phyloP scores from a whole-genome alignment of 1,140 invertebrate genomes.

The Drosophila fuyamai region DNA sequence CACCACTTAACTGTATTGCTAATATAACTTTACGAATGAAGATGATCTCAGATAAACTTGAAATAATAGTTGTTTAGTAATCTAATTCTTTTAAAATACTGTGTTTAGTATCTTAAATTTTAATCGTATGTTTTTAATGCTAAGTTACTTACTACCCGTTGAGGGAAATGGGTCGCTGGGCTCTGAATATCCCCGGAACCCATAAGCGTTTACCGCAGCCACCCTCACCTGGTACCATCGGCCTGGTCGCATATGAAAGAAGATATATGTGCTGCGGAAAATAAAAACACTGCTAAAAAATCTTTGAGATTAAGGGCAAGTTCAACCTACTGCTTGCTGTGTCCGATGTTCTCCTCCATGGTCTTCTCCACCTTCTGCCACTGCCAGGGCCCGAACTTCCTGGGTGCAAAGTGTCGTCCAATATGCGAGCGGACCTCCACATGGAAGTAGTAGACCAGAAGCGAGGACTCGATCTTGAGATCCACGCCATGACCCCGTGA shows the following conservation, averaged over 20 bases:
- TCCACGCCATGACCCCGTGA: slow-evolving; percentile 77
- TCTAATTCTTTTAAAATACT: no score
- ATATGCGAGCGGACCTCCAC: slow-evolving; percentile 87
- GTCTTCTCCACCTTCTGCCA: slow-evolving; percentile 82
- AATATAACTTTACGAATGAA: no score
- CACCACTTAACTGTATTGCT: no score
- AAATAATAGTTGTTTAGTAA: no score
- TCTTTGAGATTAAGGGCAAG: neutral
- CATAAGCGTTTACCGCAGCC: slow-evolving; percentile 89
- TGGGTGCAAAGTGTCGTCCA: slow-evolving; percentile 85
- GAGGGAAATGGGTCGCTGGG: slow-evolving; percentile 88
- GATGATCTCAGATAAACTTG: no score
- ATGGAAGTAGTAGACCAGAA: slow-evolving; percentile 71
- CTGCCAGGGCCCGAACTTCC: slow-evolving; percentile 86
- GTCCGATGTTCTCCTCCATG: slow-evolving; percentile 60
- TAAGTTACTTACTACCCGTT: slow-evolving; percentile 83
- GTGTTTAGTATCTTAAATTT: neutral
- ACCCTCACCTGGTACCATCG: slow-evolving; percentile 92
- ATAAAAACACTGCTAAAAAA: neutral
- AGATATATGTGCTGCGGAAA: slow-evolving; percentile 84
- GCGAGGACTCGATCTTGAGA: slow-evolving; percentile 72
- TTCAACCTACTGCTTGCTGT: slow-evolving; percentile 61
- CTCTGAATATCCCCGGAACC: slow-evolving; percentile 89
- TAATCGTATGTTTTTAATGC: neutral
- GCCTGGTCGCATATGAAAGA: slow-evolving; percentile 88